phyloP scores from a whole-genome alignment of 1,140 invertebrate genomes.

The Philopotamus ludificatus region DNA sequence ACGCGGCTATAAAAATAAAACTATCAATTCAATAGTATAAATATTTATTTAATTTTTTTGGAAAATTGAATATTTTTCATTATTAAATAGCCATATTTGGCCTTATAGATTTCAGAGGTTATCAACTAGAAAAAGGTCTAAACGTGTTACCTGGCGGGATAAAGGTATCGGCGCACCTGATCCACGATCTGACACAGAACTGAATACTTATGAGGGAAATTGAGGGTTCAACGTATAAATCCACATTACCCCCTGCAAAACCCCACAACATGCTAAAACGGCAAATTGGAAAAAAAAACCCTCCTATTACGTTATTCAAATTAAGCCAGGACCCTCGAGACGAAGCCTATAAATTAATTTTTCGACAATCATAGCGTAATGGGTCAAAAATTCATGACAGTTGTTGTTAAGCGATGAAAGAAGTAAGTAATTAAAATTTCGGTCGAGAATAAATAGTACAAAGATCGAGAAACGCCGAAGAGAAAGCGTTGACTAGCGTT shows the following conservation, averaged over 20 bases:
- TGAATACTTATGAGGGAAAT: conserved; percentile 20
- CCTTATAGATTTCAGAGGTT: conserved; percentile 12
- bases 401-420: too few species aligned
- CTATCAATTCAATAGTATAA: neutral
- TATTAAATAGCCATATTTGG: neutral
- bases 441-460: too few species aligned
- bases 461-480: too few species aligned
- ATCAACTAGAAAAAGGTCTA: conserved; percentile 6
- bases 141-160: conserved; percentile 1
- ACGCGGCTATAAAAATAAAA: neutral
- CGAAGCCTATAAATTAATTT: too few species aligned
- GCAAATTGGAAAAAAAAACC: neutral
- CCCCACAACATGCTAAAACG: neutral
- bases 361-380: too few species aligned
- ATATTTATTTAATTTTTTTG: too few species aligned
- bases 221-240: neutral
- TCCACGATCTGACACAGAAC: neutral
- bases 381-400: too few species aligned
- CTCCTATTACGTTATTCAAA: too few species aligned
- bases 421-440: too few species aligned
- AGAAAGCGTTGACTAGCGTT: too few species aligned
- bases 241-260: neutral
- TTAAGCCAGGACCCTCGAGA: too few species aligned
- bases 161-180: conserved; percentile 21
- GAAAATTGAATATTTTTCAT: neutral